phyloP scores from a whole-genome alignment of 2,113 vertebrate genomes.

The Cavia porcellus region DNA sequence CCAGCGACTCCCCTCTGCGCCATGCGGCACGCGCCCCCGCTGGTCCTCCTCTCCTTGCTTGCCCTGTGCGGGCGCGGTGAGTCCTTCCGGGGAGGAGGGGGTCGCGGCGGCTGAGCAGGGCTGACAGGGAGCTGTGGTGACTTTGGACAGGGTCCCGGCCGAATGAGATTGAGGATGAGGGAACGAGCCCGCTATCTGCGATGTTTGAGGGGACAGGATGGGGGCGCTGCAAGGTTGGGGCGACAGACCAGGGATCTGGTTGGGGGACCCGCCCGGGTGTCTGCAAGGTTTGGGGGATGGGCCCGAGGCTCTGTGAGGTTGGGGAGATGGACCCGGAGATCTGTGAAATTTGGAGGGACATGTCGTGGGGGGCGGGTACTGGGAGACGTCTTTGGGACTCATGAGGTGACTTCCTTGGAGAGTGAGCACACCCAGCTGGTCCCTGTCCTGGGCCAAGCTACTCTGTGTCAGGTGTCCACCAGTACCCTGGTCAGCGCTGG shows the following conservation, averaged over 20 bases:
- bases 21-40: constrained; percentile 62
- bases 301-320: neutral
- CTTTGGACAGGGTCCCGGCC: too few species aligned
- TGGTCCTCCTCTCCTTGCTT: constrained; percentile 58
- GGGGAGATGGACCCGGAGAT: neutral
- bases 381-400: neutral
- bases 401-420: neutral
- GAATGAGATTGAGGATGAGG: neutral
- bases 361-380: neutral
- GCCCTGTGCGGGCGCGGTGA: constrained; percentile 69
- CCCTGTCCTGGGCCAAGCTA: neutral
- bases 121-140: neutral
- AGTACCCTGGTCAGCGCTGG: neutral
- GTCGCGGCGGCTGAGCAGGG: neutral
- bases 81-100: constrained; percentile 34
- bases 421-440: neutral
- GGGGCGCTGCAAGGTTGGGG: neutral
- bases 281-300: neutral
- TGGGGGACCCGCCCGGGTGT: neutral
- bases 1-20: neutral
- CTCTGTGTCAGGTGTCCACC: neutral
- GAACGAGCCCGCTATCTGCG: neutral
- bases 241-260: neutral
- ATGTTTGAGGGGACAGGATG: too few species aligned
- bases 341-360: neutral